Percentiles rank a stretch among this genome's conserved stretches.
Evolutionary conservation across 37 sponge, comb jelly and placozoan genomes (phyloP).

Genomic region (Diacarnus erythraeanus): DNA sequence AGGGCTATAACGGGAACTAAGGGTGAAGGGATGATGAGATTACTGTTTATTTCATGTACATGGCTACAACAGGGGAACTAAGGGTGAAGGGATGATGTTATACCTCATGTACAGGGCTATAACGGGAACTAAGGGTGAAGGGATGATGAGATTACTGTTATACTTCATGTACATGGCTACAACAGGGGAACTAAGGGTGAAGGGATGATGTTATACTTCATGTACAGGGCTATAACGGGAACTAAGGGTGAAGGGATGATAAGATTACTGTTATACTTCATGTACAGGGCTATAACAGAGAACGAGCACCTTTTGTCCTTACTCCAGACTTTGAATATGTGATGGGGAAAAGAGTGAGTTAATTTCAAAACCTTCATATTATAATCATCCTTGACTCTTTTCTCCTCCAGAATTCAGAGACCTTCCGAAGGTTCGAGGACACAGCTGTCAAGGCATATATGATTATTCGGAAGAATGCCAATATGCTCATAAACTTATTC

Average conservation of each 20-base stretch:
- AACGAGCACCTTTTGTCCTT: slow-evolving; percentile 95
- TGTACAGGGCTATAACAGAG: slow-evolving; percentile 75
- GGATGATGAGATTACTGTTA: too few relatives aligned
- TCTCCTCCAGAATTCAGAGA: slow-evolving; percentile 58
- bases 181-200: too few relatives aligned
- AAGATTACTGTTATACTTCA: neutral
- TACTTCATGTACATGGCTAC: too few relatives aligned
- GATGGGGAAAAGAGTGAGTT: slow-evolving; percentile 85
- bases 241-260: neutral
- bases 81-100: too few relatives aligned
- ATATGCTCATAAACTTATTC: slow-evolving; percentile 89
- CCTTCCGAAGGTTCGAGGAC: slow-evolving; percentile 76
- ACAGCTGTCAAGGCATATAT: slow-evolving; percentile 80
- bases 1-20: neutral
- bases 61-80: slow-evolving; percentile 88
- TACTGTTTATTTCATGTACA: slow-evolving; percentile 1
- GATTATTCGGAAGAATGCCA: slow-evolving; percentile 78
- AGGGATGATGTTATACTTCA: too few relatives aligned
- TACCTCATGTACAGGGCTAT: too few relatives aligned
- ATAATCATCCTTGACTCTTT: neutral
- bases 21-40: neutral
- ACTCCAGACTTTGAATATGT: slow-evolving; percentile 96
- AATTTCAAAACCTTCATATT: neutral
- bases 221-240: neutral
- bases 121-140: too few relatives aligned